Evolutionary conservation across 2,113 vertebrate genomes (phyloP).

Genomic region (Anhinga rufa): DNA sequence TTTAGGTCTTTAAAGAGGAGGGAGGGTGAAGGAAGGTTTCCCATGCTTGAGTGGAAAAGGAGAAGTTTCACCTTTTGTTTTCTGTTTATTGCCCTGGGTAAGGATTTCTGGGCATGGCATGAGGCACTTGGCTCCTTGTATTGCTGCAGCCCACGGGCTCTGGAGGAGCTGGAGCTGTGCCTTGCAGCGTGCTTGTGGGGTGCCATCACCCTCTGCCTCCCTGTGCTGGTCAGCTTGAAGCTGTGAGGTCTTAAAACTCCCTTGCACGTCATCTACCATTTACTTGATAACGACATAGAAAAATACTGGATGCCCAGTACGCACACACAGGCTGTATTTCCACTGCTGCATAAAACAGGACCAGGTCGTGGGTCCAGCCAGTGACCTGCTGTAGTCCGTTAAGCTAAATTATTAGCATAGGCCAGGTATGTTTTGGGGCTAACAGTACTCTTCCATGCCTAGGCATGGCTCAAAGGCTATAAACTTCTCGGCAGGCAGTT

Average conservation of each 20-base stretch:
- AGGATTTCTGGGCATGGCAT: neutral
- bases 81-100: neutral
- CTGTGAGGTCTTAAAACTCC: neutral
- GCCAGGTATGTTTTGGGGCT: neutral
- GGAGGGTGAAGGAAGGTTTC: neutral
- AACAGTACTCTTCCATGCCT: neutral
- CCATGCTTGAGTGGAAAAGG: neutral
- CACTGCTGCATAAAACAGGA: neutral
- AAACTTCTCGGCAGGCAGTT: neutral
- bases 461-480: neutral
- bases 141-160: neutral
- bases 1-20: neutral
- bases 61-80: neutral
- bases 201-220: neutral
- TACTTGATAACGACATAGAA: neutral
- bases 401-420: neutral
- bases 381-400: neutral
- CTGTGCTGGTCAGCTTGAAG: neutral
- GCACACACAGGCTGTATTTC: neutral
- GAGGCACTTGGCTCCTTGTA: neutral
- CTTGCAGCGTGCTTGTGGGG: neutral
- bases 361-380: accelerated
- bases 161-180: neutral
- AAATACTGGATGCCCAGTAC: neutral
- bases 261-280: neutral